These are phyloP conservation scores for Teinopalpus imperialis DNA, from an alignment of 2,888 invertebrate genomes.

Conservation along the genomic window DNA sequence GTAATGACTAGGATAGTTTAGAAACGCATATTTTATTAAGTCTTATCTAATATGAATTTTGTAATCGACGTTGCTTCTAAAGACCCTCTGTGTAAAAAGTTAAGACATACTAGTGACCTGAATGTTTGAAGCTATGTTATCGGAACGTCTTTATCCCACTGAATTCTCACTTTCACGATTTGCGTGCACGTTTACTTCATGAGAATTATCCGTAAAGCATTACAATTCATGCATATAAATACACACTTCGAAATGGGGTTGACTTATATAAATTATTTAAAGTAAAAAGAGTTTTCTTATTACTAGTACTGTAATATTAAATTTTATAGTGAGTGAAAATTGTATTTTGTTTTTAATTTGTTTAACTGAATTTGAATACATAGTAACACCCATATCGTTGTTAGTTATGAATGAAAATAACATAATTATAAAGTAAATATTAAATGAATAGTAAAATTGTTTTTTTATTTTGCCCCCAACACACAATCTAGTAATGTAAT, in stretches of 20 bases:
- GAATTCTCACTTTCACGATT: constrained; percentile 78
- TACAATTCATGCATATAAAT: constrained; percentile 31
- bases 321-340: constrained; percentile 82
- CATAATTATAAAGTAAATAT: constrained; percentile 82
- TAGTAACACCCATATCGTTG: constrained; percentile 82
- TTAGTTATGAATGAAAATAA: constrained; percentile 83
- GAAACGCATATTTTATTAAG: constrained; percentile 81
- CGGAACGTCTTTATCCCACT: constrained; percentile 72
- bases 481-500: no score
- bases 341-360: constrained; percentile 80
- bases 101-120: constrained; percentile 82
- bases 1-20: constrained; percentile 69
- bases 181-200: constrained; percentile 73
- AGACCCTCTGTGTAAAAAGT: constrained; percentile 79
- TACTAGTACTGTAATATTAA: constrained; percentile 79
- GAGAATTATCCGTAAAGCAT: constrained; percentile 61
- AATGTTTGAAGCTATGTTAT: constrained; percentile 76
- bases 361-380: constrained; percentile 81
- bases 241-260: constrained; percentile 73
- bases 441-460: constrained; percentile 78
- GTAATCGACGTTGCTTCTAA: constrained; percentile 81
- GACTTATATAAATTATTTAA: constrained; percentile 79
- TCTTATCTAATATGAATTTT: constrained; percentile 80
- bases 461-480: constrained; percentile 60
- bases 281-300: constrained; percentile 71